Base-by-base conservation (phyloP, 1,140 invertebrate species). In the Aleiodes sp. region DNA sequence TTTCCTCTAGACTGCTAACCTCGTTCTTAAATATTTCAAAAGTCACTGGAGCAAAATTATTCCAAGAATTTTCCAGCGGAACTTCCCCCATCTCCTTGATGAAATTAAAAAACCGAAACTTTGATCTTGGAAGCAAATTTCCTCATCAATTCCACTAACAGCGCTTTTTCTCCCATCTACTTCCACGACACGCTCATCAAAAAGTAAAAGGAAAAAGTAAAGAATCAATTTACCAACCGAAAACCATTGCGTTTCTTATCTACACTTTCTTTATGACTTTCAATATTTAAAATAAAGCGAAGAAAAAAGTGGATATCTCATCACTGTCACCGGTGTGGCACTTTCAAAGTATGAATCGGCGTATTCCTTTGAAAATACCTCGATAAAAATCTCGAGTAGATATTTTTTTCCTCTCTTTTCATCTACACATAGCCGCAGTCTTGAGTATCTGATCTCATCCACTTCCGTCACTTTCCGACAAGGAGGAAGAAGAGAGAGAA, bases 361-460 rank as follows among this genome's bases (percentile, higher is more conserved):
- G 26, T 31, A 60, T 60, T 60, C 31, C n/a, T 26, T 33, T 16
- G 31, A 19, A 60, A 60, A 60, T 60, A 16, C 52, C 52, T 57
- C 12, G 16, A 57, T 57, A 26, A 26, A 16, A 16, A 57, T 57
- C 57, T 35, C 26, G 43, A 21, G 24, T 16, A 19, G 3, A 52
- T 12, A 16, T 35, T 19, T n/a, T 12, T 16, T 28, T 59, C 37
- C 37, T 16, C 1, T 4, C 4, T 59, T 59, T n/a, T n/a, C n/a
- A n/a, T n/a, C n/a, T n/a, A n/a, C n/a, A n/a, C n/a, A n/a, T n/a
- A n/a, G 2, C 39, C 39, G n/a, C 10, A 3, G 39, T 16, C 19
- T 16, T 8, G 21, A 16, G 46, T 16, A 24, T n/a, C 62, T 37
- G 33, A 56, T 28, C 19, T 67, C 60, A 69, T 63, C 60, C 60